Evolutionary conservation across 2,888 invertebrate genomes (phyloP).

Genomic region (Phortica magna): DNA sequence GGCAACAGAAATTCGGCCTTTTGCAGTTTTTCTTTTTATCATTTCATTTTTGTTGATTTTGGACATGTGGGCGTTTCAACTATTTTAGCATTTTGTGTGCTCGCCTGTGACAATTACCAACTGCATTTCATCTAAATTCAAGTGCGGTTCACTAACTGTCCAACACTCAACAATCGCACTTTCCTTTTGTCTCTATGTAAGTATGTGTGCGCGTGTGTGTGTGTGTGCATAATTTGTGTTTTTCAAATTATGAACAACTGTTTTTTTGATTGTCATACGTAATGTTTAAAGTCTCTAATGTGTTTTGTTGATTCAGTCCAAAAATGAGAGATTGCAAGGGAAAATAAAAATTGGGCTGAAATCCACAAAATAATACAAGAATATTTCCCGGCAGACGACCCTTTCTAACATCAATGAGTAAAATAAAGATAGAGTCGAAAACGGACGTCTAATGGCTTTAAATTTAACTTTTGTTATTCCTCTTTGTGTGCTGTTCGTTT

Average conservation of each 20-base stretch:
- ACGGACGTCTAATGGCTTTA: too few species aligned
- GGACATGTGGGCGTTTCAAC: background rate
- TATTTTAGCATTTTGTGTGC: background rate
- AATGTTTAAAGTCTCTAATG: background rate
- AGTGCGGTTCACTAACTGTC: conserved; percentile 1
- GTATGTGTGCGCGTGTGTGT: too few species aligned
- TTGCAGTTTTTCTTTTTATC: background rate
- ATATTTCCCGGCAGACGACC: too few species aligned
- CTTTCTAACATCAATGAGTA: too few species aligned
- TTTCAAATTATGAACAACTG: background rate
- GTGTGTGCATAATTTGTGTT: background rate
- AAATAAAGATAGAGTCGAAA: too few species aligned
- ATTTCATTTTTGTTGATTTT: background rate
- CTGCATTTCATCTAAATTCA: conserved; percentile 31
- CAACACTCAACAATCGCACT: background rate
- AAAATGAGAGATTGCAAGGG: background rate
- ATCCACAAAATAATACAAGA: background rate
- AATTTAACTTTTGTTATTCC: too few species aligned
- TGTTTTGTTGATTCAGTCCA: background rate
- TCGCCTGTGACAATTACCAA: conserved; percentile 22
- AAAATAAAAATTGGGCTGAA: background rate
- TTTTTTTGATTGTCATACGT: background rate
- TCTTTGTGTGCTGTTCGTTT: too few species aligned
- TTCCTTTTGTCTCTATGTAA: background rate
- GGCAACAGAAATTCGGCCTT: background rate